phyloP scores from a whole-genome alignment of 1,140 invertebrate genomes.

The Hyposmocoma kahamanoa region DNA sequence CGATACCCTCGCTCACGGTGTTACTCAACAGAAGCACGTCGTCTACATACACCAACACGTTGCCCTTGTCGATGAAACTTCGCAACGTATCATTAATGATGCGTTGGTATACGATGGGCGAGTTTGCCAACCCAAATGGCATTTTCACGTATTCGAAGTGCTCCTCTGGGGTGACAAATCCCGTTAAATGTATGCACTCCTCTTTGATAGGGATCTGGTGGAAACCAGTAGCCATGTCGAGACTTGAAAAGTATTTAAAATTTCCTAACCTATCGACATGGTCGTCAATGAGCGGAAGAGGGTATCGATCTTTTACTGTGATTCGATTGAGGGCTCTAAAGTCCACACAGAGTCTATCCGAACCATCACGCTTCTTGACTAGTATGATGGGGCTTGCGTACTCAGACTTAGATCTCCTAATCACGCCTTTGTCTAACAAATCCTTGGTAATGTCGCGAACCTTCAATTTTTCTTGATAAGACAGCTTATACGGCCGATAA shows the following conservation, averaged over 20 bases:
- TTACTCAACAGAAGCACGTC: too few species aligned
- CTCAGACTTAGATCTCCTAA: slow-evolving; percentile 30
- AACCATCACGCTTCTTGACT: slow-evolving; percentile 28
- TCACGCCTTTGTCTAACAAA: slow-evolving; percentile 19
- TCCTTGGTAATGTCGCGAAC: slow-evolving; percentile 26
- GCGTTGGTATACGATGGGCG: slow-evolving; percentile 9
- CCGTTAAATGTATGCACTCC: not conserved
- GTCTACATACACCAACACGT: too few species aligned
- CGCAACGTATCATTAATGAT: too few species aligned
- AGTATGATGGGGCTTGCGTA: slow-evolving; percentile 36
- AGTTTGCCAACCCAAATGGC: slow-evolving; percentile 13
- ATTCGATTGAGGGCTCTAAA: slow-evolving; percentile 25
- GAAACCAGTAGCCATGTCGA: slow-evolving; percentile 1
- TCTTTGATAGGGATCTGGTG: not conserved
- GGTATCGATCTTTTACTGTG: slow-evolving; percentile 25
- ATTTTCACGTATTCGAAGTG: slow-evolving; percentile 12
- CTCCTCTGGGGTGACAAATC: not conserved
- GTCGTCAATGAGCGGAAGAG: too few species aligned
- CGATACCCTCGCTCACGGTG: too few species aligned
- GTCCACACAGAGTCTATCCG: too few species aligned
- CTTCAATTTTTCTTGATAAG: not conserved
- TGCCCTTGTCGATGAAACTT: too few species aligned
- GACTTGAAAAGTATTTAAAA: slow-evolving; percentile 31
- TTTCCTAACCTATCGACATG: not conserved
- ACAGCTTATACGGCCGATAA: slow-evolving; percentile 8